Conservation (phyloP, 1,140 invertebrate genomes). For the Colletes gigas region DNA sequence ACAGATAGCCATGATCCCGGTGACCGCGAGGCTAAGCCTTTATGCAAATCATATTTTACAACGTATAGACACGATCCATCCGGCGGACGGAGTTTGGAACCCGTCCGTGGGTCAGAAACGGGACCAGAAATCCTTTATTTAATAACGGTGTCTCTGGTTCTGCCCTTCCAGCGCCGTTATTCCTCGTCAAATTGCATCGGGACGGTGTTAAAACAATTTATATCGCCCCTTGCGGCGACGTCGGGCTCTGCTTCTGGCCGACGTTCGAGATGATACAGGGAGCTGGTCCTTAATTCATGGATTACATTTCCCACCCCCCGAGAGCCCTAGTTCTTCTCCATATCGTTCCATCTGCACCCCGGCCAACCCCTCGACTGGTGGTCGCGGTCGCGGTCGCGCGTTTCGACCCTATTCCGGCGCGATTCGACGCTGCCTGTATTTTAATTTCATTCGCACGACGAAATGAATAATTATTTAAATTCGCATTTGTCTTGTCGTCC, state of each 20-base stretch:
- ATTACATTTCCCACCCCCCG: conserved; percentile 50
- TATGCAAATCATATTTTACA: conserved; percentile 66
- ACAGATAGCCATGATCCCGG: conserved; percentile 21
- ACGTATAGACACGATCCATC: conserved; percentile 38
- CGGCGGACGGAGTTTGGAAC: neutral
- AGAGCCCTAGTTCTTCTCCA: conserved; percentile 2
- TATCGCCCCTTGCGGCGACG: conserved; percentile 43
- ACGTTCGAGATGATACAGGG: conserved; percentile 35
- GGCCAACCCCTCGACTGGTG: neutral
- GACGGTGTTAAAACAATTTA: conserved; percentile 67
- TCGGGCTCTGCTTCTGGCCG: conserved; percentile 42
- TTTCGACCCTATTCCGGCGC: neutral
- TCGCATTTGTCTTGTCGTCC: conserved; percentile 27
- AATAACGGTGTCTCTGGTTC: conserved; percentile 44
- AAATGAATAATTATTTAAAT: conserved; percentile 64
- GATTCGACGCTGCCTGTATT: conserved; percentile 47
- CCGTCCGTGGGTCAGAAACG: neutral
- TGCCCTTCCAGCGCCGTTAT: no score
- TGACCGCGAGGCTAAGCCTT: conserved; percentile 1
- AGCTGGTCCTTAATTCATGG: conserved; percentile 60
- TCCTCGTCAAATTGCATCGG: conserved; percentile 26
- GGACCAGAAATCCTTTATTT: conserved; percentile 59
- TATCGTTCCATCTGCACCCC: conserved; percentile 32
- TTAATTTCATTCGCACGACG: conserved; percentile 45
- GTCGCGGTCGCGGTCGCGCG: neutral